Percentiles rank a stretch among this genome's conserved stretches.
phyloP scores from a whole-genome alignment of 2,797 vertebrate genomes.

The Falco rusticolus region DNA sequence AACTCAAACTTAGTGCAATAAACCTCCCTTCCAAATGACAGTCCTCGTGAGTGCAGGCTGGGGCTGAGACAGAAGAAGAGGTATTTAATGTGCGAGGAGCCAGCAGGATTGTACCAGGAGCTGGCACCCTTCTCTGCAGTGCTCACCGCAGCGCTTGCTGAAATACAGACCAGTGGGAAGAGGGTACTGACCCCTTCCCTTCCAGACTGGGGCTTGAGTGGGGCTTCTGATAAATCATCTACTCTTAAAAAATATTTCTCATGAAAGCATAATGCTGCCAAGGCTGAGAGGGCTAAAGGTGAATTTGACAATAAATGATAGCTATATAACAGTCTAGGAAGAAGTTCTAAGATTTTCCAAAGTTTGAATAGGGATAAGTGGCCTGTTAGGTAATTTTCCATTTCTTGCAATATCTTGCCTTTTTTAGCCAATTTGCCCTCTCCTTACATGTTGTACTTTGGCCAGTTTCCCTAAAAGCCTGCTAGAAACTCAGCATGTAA shows the following conservation, averaged over 20 bases:
- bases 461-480: not conserved
- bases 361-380: conserved; percentile 5
- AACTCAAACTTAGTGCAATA: not conserved
- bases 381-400: conserved; percentile 11
- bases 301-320: conserved; percentile 16
- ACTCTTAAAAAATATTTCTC: not conserved
- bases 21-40: not conserved
- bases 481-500: not conserved
- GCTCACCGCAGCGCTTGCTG: not conserved
- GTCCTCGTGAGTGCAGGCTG: not conserved
- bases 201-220: not conserved
- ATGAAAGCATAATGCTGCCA: not conserved
- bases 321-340: not conserved
- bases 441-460: not conserved
- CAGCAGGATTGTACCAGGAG: not conserved
- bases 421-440: not conserved
- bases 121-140: not conserved
- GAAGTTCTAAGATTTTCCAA: conserved; percentile 9
- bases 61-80: not conserved
- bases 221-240: not conserved
- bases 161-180: not conserved
- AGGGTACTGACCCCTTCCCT: not conserved
- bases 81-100: not conserved
- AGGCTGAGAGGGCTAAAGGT: not conserved
- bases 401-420: conserved; percentile 1